Conservation (phyloP, 2,888 invertebrate species). For the Fissipunctia ypsillon region DNA sequence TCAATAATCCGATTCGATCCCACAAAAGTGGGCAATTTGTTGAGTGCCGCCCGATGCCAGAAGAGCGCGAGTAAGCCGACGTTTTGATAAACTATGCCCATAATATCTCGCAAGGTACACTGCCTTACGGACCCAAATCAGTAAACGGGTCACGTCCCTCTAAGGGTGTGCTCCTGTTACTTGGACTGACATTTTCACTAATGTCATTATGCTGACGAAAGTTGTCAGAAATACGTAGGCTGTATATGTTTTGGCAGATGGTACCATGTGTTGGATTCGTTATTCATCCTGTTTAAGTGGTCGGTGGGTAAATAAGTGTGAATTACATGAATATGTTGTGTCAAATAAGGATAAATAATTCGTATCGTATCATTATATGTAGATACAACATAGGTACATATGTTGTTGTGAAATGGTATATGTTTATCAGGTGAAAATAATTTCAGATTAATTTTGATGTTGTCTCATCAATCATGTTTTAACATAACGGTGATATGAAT, state of each 20-base stretch:
- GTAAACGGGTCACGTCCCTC: constrained; percentile 67
- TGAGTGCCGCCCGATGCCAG: constrained; percentile 76
- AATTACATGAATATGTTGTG: constrained; percentile 22
- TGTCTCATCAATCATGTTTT: constrained; percentile 21
- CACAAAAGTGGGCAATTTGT: constrained; percentile 82
- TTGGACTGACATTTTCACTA: constrained; percentile 83
- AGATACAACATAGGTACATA: not conserved
- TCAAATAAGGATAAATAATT: constrained; percentile 20
- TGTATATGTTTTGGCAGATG: constrained; percentile 34
- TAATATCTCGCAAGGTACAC: constrained; percentile 76
- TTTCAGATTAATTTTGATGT: constrained; percentile 6
- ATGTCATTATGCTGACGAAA: constrained; percentile 81
- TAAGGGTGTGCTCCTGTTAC: constrained; percentile 77
- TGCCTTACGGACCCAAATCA: constrained; percentile 61
- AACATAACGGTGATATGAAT: constrained; percentile 20
- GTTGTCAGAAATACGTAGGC: constrained; percentile 63
- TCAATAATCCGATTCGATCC: constrained; percentile 76
- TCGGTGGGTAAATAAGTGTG: constrained; percentile 14
- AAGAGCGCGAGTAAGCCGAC: constrained; percentile 76
- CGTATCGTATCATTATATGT: not conserved
- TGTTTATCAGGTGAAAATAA: constrained; percentile 3
- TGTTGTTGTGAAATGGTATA: too few relatives aligned
- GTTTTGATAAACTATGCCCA: constrained; percentile 84
- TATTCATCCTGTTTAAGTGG: constrained; percentile 39
- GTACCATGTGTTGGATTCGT: constrained; percentile 18